Evolutionary conservation across 2,113 vertebrate genomes (phyloP).

Genomic region (Carlito syrichta): DNA sequence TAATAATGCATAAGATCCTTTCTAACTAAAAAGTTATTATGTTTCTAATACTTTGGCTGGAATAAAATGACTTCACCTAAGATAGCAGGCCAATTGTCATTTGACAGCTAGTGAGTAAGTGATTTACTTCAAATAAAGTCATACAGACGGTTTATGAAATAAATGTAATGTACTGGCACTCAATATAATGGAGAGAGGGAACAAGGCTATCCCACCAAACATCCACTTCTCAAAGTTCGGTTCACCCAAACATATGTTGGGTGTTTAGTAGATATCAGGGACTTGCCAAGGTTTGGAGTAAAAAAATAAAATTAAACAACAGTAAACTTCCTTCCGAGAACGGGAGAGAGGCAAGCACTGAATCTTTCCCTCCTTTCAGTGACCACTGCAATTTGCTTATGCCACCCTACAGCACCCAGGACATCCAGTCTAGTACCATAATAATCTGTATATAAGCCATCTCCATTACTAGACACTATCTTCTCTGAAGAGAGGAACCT

Average conservation of each 20-base stretch:
- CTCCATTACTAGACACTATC: neutral
- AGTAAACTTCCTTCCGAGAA: neutral
- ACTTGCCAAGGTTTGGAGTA: neutral
- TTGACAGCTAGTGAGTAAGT: neutral
- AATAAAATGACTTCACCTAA: neutral
- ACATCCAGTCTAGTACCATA: too few species aligned
- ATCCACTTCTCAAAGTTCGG: neutral
- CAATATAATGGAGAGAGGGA: neutral
- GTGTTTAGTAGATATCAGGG: neutral
- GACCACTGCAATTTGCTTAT: neutral
- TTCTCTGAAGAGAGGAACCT: neutral
- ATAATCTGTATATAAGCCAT: fast-evolving
- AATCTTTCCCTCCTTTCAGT: neutral
- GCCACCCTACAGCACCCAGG: neutral
- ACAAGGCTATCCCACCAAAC: too few species aligned
- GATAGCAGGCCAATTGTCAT: too few species aligned
- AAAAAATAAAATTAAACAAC: neutral
- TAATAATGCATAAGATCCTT: neutral
- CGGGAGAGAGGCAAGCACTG: neutral
- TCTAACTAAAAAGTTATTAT: neutral
- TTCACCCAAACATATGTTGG: neutral
- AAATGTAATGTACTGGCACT: too few species aligned
- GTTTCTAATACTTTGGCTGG: neutral
- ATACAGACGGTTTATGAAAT: neutral
- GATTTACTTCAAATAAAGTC: neutral